Percentiles rank a stretch among this genome's conserved stretches.
Conservation (phyloP, 2,797 vertebrate genomes). For the Mormyrus hasselquistii region DNA sequence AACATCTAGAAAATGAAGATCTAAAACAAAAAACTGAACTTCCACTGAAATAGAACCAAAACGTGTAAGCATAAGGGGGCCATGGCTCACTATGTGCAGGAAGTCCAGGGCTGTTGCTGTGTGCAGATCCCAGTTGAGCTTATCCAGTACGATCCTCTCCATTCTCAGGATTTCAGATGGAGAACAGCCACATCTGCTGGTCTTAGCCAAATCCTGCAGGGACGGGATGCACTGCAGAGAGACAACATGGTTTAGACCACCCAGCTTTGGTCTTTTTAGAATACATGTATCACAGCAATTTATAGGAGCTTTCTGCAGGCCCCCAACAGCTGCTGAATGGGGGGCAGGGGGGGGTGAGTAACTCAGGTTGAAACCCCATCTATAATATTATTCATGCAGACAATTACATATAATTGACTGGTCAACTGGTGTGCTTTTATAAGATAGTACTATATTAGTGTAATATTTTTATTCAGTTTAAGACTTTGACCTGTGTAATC, state of each 20-base stretch:
- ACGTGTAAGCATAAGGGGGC: background rate
- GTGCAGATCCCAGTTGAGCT: conserved; percentile 94
- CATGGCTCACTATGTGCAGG: conserved; percentile 81
- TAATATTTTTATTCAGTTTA: too few species aligned
- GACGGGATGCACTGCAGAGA: conserved; percentile 77
- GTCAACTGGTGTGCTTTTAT: background rate
- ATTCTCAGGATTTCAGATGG: conserved; percentile 89
- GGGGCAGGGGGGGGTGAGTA: background rate
- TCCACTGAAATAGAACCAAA: background rate
- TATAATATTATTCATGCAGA: background rate
- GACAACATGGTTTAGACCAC: background rate
- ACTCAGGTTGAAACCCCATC: background rate
- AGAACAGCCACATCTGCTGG: conserved; percentile 89
- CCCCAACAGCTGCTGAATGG: background rate
- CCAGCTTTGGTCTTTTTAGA: background rate
- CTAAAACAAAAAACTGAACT: background rate
- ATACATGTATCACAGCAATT: background rate
- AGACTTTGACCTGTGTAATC: too few species aligned
- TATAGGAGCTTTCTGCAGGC: background rate
- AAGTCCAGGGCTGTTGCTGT: conserved; percentile 88
- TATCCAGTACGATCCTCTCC: conserved; percentile 95
- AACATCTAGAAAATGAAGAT: background rate
- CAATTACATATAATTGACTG: background rate
- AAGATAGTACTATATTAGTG: background rate
- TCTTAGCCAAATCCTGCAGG: conserved; percentile 75